These are phyloP conservation scores for Cosmia pyralina DNA, from an alignment of 2,888 invertebrate genomes.

Conservation along the genomic window DNA sequence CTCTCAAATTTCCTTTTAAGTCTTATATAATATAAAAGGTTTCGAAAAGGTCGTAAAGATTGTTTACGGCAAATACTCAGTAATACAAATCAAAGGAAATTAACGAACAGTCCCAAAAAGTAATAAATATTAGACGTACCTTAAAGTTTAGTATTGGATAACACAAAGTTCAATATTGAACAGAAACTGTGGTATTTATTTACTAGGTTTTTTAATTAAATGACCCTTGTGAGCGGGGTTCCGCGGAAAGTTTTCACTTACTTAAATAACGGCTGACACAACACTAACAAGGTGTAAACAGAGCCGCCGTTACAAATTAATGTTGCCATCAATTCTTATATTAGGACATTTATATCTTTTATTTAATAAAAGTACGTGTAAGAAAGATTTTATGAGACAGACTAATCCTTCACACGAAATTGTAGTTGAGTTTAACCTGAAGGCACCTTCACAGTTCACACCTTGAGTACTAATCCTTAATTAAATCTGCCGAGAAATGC, in stretches of 20 bases:
- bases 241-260: slow-evolving; percentile 42
- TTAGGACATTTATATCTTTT: slow-evolving; percentile 34
- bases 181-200: slow-evolving; percentile 51
- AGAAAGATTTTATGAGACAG: slow-evolving; percentile 43
- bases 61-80: slow-evolving; percentile 46
- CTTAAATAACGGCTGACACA: slow-evolving; percentile 16
- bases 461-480: slow-evolving; percentile 18
- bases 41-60: slow-evolving; percentile 40
- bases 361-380: slow-evolving; percentile 40
- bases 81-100: slow-evolving; percentile 44
- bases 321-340: slow-evolving; percentile 41
- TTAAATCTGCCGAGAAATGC: slow-evolving; percentile 2
- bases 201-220: slow-evolving; percentile 61
- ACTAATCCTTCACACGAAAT: slow-evolving; percentile 37
- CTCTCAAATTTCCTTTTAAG: background rate
- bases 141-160: slow-evolving; percentile 46
- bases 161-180: slow-evolving; percentile 51
- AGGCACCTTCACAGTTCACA: slow-evolving; percentile 13
- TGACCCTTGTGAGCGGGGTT: slow-evolving; percentile 49
- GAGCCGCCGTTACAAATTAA: slow-evolving; percentile 28
- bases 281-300: slow-evolving; percentile 36
- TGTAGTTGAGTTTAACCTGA: slow-evolving; percentile 12
- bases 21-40: slow-evolving; percentile 18
- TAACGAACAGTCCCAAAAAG: slow-evolving; percentile 29
- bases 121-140: slow-evolving; percentile 54